A percentile compares a stretch with the other conserved stretches of the same genome.
Conservation (phyloP, 2,888 invertebrate genomes). For the Melipona beecheii region DNA sequence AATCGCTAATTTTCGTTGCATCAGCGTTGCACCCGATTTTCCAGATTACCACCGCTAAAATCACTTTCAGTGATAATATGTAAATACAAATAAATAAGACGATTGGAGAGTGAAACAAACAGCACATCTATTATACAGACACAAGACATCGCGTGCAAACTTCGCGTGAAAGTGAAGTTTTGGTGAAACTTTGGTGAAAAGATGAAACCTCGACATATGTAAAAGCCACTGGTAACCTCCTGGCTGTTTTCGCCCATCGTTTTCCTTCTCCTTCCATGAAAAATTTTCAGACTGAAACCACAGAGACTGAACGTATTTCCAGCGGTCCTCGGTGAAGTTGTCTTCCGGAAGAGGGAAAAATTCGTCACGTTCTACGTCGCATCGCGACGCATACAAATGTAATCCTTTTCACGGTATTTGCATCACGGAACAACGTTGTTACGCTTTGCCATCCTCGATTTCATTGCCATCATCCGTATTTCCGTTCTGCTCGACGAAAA, state of each 20-base stretch:
- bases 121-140: too few species aligned
- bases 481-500: neutral
- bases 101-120: too few species aligned
- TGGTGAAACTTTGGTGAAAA: neutral
- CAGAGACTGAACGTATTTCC: slow-evolving; percentile 30
- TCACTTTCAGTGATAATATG: too few species aligned
- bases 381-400: slow-evolving; percentile 46
- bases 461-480: neutral
- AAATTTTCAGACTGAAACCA: slow-evolving; percentile 16
- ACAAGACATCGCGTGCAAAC: too few species aligned
- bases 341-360: slow-evolving; percentile 18
- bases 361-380: slow-evolving; percentile 47
- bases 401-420: slow-evolving; percentile 42
- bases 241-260: neutral
- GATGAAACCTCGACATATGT: neutral
- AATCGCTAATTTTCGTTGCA: too few species aligned
- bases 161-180: too few species aligned
- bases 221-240: neutral
- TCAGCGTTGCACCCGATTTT: too few species aligned
- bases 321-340: slow-evolving; percentile 11
- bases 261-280: neutral
- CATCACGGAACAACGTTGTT: slow-evolving; percentile 38
- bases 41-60: too few species aligned
- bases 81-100: too few species aligned
- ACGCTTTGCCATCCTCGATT: slow-evolving; percentile 30